Evolutionary conservation across 1,140 invertebrate species (phyloP).

Genomic region (Leptinotarsa undecemlineata): DNA sequence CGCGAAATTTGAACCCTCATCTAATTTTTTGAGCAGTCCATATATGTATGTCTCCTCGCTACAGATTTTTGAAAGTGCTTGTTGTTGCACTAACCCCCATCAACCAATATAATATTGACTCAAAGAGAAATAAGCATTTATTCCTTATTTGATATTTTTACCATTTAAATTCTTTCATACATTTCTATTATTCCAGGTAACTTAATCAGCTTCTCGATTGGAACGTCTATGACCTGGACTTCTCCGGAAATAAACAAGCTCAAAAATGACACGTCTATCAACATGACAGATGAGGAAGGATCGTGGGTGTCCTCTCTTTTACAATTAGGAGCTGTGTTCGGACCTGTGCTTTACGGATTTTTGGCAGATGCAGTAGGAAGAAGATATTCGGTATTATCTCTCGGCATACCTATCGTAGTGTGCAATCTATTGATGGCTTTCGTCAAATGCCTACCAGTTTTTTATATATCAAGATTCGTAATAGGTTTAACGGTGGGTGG

Average conservation of each 20-base stretch:
- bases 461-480: constrained; percentile 61
- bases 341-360: constrained; percentile 50
- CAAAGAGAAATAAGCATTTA: too few species aligned
- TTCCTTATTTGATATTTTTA: too few species aligned
- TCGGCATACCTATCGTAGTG: constrained; percentile 44
- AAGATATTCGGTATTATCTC: constrained; percentile 56
- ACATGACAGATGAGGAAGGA: constrained; percentile 27
- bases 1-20: too few species aligned
- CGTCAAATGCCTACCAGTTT: constrained; percentile 74
- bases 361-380: constrained; percentile 56
- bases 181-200: constrained; percentile 60
- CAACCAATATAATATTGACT: too few species aligned
- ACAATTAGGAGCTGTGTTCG: constrained; percentile 73
- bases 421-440: constrained; percentile 38
- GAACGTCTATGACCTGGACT: constrained; percentile 71
- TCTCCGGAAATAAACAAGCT: constrained; percentile 61
- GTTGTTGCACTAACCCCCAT: too few species aligned
- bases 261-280: constrained; percentile 36
- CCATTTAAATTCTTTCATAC: too few species aligned
- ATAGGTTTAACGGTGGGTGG: constrained; percentile 57
- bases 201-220: constrained; percentile 64
- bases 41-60: too few species aligned
- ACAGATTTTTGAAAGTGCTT: too few species aligned
- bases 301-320: constrained; percentile 60
- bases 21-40: too few species aligned